Base-by-base conservation (phyloP, 2,113 vertebrate species). In the Calyptomena viridis region DNA sequence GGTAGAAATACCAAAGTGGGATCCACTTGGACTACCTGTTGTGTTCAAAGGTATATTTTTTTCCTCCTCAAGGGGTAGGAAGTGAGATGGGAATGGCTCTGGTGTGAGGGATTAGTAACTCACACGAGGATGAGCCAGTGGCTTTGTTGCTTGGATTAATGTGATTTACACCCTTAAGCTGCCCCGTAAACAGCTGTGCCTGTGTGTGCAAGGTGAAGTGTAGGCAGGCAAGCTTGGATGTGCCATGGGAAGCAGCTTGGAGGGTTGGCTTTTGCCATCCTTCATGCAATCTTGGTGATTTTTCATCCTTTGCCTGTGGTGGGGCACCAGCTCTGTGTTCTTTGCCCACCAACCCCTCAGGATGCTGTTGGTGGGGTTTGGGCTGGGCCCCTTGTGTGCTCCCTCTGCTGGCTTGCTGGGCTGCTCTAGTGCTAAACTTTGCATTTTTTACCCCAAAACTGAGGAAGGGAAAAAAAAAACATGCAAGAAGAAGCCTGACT, bases 151-250 rank as follows among this genome's bases (percentile, higher is more conserved):
- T 50, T 5, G 86, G 88, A 94, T 96, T 94, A 92, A 77, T 14
- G 72, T 4, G 68, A 80, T 96, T 96, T 96, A 86, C 79, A 64
- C 89, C 72, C 89, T 56, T 88, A 73, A 95, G 79, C 91, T 68
- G 78, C 87, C 62, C 82, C 0, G 3, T 63, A 58, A 87, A 52
- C 42, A 50, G 90, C 84, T 22, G 1, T 64, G 72, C 78, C n/a
- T 0, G 4, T 27, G 74, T 8, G 28, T 17, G 75, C 75, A 28
- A 75, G 87, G 94, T 88, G 86, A 76, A 64, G 79, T 10, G 58
- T 40, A 9, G 56, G 74, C 25, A 1, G 40, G 37, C 56, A 56
- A 9, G 83, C 69, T 62, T 5, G 17, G 58, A 3, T 31, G 5
- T 18, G 7, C 56, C 55, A 1, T 0, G 2, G 39, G 23, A 50